These are phyloP conservation scores for Papilio helenus DNA, from an alignment of 1,140 invertebrate genomes.

Conservation along the genomic window DNA sequence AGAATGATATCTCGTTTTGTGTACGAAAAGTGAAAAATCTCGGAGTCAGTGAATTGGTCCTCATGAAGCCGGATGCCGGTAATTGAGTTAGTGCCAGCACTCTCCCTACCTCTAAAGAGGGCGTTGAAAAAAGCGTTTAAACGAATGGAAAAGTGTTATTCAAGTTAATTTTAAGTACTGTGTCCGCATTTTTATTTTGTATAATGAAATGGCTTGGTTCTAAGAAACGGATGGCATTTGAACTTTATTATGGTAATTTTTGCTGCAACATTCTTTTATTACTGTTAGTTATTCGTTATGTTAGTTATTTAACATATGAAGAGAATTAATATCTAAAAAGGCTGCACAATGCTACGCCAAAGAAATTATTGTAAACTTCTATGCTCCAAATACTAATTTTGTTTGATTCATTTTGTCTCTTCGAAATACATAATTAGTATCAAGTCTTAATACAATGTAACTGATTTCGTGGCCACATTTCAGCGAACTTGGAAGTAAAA, in stretches of 20 bases:
- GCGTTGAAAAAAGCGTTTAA: constrained; percentile 51
- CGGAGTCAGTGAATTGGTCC: constrained; percentile 66
- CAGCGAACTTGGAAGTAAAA: constrained; percentile 66
- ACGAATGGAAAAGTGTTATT: constrained; percentile 40
- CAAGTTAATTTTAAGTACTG: constrained; percentile 34
- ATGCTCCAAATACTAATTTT: neutral
- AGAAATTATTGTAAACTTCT: no score
- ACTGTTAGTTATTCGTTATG: neutral
- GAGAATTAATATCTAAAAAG: no score
- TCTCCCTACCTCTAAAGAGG: constrained; percentile 53
- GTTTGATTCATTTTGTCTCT: neutral
- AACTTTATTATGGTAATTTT: constrained; percentile 14
- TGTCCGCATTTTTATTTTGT: constrained; percentile 37
- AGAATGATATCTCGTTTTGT: constrained; percentile 53
- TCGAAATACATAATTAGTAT: neutral
- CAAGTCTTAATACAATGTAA: constrained; percentile 34
- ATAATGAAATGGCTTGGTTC: constrained; percentile 23
- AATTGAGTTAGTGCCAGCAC: constrained; percentile 76
- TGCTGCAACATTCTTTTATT: neutral
- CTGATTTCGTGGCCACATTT: constrained; percentile 49
- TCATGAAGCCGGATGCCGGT: constrained; percentile 70
- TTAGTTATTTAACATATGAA: no score
- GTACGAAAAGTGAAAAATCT: constrained; percentile 57
- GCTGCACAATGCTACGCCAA: no score
- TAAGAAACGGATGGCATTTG: constrained; percentile 17